These are phyloP conservation scores for Eristalis arbustorum DNA, from an alignment of 2,888 invertebrate species.

Conservation along the genomic window DNA sequence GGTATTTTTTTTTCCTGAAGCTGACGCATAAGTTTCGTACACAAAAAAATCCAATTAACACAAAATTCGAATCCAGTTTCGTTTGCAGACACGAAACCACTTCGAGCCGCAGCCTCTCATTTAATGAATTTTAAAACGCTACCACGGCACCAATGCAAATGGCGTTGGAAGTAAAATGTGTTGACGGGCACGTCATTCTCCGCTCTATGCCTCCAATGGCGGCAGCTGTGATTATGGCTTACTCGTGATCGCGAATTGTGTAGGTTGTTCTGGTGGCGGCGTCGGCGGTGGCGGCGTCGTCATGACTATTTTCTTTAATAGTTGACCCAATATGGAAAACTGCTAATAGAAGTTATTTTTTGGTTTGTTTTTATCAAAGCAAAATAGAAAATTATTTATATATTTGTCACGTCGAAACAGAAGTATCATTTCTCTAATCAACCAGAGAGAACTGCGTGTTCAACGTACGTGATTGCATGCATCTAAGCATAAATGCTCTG, in stretches of 20 bases:
- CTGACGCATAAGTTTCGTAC: background rate
- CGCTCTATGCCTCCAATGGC: background rate
- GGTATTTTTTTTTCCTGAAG: background rate
- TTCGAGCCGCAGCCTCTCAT: background rate
- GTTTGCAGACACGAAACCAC: background rate
- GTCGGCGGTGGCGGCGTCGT: slow-evolving; percentile 1
- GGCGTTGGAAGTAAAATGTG: background rate
- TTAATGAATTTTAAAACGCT: background rate
- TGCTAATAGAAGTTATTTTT: background rate
- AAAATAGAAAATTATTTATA: slow-evolving; percentile 1
- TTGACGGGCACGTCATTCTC: slow-evolving; percentile 18
- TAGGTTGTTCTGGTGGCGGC: slow-evolving; percentile 22
- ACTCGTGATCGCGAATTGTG: slow-evolving; percentile 52
- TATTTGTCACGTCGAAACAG: background rate
- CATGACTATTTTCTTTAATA: slow-evolving; percentile 49
- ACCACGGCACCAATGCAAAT: slow-evolving; percentile 5
- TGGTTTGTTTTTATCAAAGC: slow-evolving; percentile 23
- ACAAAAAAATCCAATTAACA: background rate
- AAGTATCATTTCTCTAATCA: background rate
- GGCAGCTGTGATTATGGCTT: slow-evolving; percentile 11
- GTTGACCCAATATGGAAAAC: slow-evolving; percentile 29
- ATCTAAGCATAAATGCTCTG: background rate
- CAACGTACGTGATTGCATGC: background rate
- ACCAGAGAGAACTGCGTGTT: background rate
- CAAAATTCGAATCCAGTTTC: background rate